Evolutionary conservation across 1,140 invertebrate genomes (phyloP), one percentile per base, ranked within the genome.

Genomic region (Diprion similis): DNA sequence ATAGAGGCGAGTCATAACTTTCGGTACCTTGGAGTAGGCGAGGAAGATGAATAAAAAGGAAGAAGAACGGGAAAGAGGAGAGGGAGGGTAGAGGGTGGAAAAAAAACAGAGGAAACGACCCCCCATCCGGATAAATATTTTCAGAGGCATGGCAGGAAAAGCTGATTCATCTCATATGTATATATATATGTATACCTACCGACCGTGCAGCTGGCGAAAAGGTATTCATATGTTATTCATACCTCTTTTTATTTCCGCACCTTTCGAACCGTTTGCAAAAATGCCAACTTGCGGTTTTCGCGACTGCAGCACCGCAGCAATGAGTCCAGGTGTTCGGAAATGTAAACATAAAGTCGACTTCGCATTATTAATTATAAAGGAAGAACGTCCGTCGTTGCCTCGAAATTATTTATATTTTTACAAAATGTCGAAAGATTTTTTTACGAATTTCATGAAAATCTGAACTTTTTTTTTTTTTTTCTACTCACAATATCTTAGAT

Each of bases 261-360:
- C 69, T 37, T 46, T 70, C 15, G 69, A 45, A 0, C 69, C 69
- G n/a, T 48, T 70, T 47, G 37, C 69, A 37, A 46, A 70, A 70
- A 70, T 70, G 1, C 69, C 69, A 46, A 70, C 46, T 19, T 18
- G 8, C 17, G 18, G 69, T 6, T 70, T 47, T 13, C 17, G 8
- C 9, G 15, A 46, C 69, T 70, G 69, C 46, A 59, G 51, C 51
- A 17, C 24, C 24, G n/a, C n/a, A 37, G 24, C 24, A 37, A 3
- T 6, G 24, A 3, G 24, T 37, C 24, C 24, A 37, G 24, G 24
- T 37, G 24, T 37, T 37, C 24, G 24, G 24, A 37, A 37, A 37
- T 37, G 24, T 37, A 37, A 37, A 37, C 2, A 37, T 1, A 37
- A 37, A 37, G 24, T 37, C 24, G 6, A 37, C 6, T 37, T 37